These are phyloP conservation scores for Alectura lathami DNA, from an alignment of 2,113 vertebrate genomes.

Conservation along the genomic window DNA sequence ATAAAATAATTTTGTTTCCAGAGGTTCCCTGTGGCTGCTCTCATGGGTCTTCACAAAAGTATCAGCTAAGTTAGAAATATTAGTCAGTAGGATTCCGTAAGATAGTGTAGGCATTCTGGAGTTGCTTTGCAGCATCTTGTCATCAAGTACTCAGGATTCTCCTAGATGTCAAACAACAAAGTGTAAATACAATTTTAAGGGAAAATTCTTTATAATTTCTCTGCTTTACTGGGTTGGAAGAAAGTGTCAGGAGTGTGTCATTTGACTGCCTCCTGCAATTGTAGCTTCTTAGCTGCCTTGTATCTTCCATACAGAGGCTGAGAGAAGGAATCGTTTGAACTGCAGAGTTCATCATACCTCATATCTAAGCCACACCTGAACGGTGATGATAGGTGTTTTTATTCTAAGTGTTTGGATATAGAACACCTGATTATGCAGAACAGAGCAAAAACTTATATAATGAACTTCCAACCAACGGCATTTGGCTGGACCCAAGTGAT, in stretches of 20 bases:
- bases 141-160: accelerated
- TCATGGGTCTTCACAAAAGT: neutral
- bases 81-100: neutral
- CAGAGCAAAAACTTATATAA: neutral
- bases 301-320: neutral
- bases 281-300: neutral
- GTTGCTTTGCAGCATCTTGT: neutral
- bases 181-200: neutral
- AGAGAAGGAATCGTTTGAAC: neutral
- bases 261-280: neutral
- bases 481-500: neutral
- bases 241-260: neutral
- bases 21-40: neutral
- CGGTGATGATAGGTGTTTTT: neutral
- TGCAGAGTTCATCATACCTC: neutral
- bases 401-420: neutral
- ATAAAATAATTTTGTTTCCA: neutral
- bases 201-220: neutral
- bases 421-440: neutral
- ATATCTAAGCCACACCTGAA: neutral
- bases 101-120: neutral
- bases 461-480: neutral
- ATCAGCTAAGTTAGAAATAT: neutral
- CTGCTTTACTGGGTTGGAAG: neutral
- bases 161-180: neutral